These are phyloP conservation scores for Nymphicus hollandicus DNA, from an alignment of 2,113 vertebrate species.

Conservation along the genomic window DNA sequence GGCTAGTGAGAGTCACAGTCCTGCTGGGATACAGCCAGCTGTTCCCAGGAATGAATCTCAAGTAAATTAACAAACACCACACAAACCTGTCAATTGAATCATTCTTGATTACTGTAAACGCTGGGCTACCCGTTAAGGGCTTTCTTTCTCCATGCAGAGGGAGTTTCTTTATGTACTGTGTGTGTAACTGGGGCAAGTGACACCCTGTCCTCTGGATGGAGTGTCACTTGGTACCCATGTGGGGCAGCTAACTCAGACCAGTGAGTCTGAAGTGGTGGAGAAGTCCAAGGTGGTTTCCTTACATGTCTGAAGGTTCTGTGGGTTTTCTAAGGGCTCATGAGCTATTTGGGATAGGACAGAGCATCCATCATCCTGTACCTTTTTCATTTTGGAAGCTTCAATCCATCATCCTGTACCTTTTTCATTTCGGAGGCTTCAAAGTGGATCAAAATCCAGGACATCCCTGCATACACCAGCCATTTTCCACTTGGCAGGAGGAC, in stretches of 20 bases:
- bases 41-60: slow-evolving; percentile 74
- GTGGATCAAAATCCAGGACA: background rate
- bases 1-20: slow-evolving; percentile 68
- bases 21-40: slow-evolving; percentile 76
- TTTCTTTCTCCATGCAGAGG: background rate
- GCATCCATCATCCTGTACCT: background rate
- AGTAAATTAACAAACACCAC: slow-evolving; percentile 78
- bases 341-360: background rate
- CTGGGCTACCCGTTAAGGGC: slow-evolving; percentile 1
- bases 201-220: background rate
- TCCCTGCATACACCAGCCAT: background rate
- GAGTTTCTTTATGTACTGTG: background rate
- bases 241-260: background rate
- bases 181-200: background rate
- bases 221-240: background rate
- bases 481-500: background rate
- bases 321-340: background rate
- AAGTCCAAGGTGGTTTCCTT: background rate
- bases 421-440: background rate
- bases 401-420: too few species aligned
- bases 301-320: background rate
- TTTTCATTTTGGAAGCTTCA: background rate
- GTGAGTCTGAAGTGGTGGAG: background rate
- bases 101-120: slow-evolving; percentile 69
- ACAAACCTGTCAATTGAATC: slow-evolving; percentile 76